phyloP scores from a whole-genome alignment of 1,140 invertebrate species.

The Habropoda laboriosa region DNA sequence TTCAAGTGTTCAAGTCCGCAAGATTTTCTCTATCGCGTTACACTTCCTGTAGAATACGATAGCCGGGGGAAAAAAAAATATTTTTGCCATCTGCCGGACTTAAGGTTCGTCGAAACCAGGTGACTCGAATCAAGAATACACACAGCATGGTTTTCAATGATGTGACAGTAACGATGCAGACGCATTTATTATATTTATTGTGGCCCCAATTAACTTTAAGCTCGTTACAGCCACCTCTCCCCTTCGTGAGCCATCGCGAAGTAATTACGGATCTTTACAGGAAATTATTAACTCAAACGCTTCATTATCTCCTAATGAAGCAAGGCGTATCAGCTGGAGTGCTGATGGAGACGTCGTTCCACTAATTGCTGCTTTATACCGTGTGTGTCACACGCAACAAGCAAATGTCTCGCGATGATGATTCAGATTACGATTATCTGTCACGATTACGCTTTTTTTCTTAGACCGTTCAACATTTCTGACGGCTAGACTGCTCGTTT shows the following conservation, averaged over 20 bases:
- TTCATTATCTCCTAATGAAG: conserved; percentile 68
- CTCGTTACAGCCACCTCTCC: conserved; percentile 29
- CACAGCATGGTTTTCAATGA: conserved; percentile 27
- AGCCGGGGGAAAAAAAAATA: too few relatives aligned
- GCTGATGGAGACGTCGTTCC: conserved; percentile 64
- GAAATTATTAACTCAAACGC: conserved; percentile 67
- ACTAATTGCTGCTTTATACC: conserved; percentile 61
- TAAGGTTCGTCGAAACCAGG: background rate
- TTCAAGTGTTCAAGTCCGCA: too few relatives aligned
- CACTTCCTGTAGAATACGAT: too few relatives aligned
- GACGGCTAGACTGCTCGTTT: background rate
- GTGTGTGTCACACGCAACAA: conserved; percentile 43
- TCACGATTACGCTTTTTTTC: background rate
- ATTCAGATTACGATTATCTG: conserved; percentile 48
- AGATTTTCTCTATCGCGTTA: too few relatives aligned
- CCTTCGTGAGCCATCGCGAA: conserved; percentile 18
- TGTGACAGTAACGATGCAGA: background rate
- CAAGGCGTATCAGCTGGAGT: conserved; percentile 58
- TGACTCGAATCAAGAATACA: background rate
- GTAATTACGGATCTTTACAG: conserved; percentile 62
- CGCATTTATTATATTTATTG: conserved; percentile 51
- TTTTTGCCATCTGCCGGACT: background rate
- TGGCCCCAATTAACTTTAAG: conserved; percentile 58
- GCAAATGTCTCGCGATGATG: conserved; percentile 20
- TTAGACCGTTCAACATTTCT: background rate